phyloP scores from a whole-genome alignment of 2,888 invertebrate species.

The Synergus umbraculus region DNA sequence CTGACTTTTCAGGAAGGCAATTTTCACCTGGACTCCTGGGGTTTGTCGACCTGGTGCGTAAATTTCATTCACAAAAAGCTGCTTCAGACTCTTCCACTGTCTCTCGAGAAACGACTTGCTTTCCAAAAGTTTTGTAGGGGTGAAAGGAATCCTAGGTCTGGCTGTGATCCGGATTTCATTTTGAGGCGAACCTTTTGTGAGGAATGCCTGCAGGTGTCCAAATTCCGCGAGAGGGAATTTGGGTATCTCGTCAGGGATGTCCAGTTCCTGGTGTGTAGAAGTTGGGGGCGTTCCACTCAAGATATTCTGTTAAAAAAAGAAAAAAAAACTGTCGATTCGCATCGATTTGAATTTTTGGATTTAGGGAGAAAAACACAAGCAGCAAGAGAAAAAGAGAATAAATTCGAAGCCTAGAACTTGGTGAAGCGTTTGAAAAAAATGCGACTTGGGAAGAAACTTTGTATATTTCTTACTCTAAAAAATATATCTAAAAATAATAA shows the following conservation, averaged over 20 bases:
- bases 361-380: too few relatives aligned
- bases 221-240: constrained; percentile 41
- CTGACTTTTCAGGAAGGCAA: constrained; percentile 57
- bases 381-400: too few relatives aligned
- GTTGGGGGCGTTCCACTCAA: background rate
- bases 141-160: background rate
- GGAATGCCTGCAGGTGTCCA: constrained; percentile 54
- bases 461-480: constrained; percentile 34
- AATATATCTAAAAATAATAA: constrained; percentile 14
- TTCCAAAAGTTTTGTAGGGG: constrained; percentile 3
- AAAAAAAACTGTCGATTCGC: constrained; percentile 29
- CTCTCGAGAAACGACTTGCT: constrained; percentile 58
- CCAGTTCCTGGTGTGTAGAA: constrained; percentile 46
- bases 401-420: too few relatives aligned
- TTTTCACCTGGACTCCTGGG: constrained; percentile 59
- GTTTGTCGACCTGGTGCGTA: constrained; percentile 58
- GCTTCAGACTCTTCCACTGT: constrained; percentile 67
- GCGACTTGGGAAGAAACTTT: background rate
- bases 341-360: constrained; percentile 27
- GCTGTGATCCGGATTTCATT: constrained; percentile 52
- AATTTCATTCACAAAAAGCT: constrained; percentile 67
- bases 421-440: background rate
- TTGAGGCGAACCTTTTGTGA: constrained; percentile 42
- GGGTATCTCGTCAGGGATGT: background rate
- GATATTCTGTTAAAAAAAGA: constrained; percentile 49